These are phyloP conservation scores for Alcedo atthis DNA, from an alignment of 2,797 vertebrate species.

Conservation along the genomic window DNA sequence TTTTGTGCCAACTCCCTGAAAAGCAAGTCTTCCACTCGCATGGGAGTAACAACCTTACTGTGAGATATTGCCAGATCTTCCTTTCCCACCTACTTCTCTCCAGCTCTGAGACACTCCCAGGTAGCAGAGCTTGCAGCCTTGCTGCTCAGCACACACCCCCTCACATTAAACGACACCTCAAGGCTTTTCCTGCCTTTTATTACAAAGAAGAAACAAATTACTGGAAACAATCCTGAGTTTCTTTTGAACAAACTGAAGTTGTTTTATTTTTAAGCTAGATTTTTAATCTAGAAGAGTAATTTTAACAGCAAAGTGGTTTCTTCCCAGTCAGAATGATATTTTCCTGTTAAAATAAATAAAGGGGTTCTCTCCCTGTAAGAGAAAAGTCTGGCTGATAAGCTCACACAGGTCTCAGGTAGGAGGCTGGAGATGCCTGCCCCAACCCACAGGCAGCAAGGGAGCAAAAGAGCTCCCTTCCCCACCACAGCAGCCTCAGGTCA, in stretches of 20 bases:
- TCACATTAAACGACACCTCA: neutral
- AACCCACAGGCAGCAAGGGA: neutral
- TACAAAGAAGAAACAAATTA: neutral
- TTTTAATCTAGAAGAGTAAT: neutral
- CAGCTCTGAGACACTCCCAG: fast-evolving
- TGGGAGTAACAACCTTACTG: fast-evolving
- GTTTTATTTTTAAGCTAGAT: neutral
- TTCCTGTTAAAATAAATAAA: neutral
- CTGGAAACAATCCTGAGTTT: neutral
- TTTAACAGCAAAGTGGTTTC: neutral
- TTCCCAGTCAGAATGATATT: neutral
- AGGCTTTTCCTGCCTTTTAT: neutral
- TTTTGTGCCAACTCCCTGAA: neutral
- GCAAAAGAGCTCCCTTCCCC: neutral
- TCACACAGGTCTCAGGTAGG: neutral
- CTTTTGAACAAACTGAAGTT: neutral
- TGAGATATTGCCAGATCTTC: neutral
- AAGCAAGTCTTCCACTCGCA: neutral
- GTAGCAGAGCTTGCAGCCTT: neutral
- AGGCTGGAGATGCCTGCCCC: neutral
- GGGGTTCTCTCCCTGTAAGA: neutral
- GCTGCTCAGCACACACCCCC: fast-evolving
- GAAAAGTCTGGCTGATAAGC: neutral
- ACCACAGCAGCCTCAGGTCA: neutral
- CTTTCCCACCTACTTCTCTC: neutral